A percentile compares a stretch with the other conserved stretches of the same genome.
Conservation (phyloP, 2,888 invertebrate genomes). For the Gastracanthus pulcherrimus region DNA sequence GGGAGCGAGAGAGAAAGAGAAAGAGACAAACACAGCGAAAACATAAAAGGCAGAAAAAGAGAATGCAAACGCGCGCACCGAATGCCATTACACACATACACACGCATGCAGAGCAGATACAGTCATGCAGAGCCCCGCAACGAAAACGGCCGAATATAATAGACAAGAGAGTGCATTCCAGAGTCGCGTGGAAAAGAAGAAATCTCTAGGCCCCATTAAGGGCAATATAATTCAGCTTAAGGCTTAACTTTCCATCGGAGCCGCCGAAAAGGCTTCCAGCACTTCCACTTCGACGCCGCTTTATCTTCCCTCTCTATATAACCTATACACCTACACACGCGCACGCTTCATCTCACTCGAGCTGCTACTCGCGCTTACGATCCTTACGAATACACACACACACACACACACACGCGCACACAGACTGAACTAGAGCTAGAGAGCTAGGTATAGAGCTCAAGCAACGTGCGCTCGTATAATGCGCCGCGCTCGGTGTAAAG, state of each 20-base stretch:
- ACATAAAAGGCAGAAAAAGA: not conserved
- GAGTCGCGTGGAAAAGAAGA: slow-evolving; percentile 47
- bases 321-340: not conserved
- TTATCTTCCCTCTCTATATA: not conserved
- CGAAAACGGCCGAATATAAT: slow-evolving; percentile 49
- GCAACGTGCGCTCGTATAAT: slow-evolving; percentile 24
- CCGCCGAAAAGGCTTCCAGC: not conserved
- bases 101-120: not conserved
- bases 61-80: not conserved
- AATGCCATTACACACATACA: not conserved
- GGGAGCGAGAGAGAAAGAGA: not conserved
- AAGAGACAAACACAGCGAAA: not conserved
- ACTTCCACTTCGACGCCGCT: not conserved
- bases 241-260: slow-evolving; percentile 48
- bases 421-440: not conserved
- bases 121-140: not conserved
- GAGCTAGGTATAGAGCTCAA: no score
- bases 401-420: not conserved
- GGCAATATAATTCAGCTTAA: slow-evolving; percentile 53
- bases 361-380: not conserved
- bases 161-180: slow-evolving; percentile 47
- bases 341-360: not conserved
- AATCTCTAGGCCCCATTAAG: slow-evolving; percentile 51
- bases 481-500: not conserved
- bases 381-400: not conserved